Conservation (phyloP, 2,888 invertebrate genomes). For the Watsonalla cultraria region DNA sequence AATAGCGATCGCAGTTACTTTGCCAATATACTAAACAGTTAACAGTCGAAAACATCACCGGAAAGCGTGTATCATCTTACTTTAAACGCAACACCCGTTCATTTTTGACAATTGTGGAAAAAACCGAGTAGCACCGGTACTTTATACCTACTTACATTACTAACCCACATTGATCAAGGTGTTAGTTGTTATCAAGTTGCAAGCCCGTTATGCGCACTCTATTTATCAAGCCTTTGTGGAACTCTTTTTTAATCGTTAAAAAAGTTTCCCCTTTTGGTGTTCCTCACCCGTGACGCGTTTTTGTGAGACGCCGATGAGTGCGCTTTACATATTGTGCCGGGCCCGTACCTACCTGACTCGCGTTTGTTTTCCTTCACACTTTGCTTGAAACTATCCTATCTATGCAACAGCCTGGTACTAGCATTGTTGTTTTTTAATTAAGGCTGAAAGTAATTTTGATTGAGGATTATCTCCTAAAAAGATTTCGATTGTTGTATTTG, state of each 20-base stretch:
- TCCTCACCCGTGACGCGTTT: conserved; percentile 27
- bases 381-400: too few species aligned
- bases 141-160: conserved; percentile 45
- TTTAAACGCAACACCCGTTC: conserved; percentile 48
- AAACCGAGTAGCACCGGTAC: conserved; percentile 50
- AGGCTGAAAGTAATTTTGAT: too few species aligned
- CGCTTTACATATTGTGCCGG: background rate
- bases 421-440: too few species aligned
- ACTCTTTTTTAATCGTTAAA: conserved; percentile 48
- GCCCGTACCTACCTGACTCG: background rate
- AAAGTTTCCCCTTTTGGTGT: conserved; percentile 45
- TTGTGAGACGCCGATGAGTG: conserved; percentile 15
- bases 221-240: conserved; percentile 52
- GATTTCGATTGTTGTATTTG: too few species aligned
- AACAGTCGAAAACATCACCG: conserved; percentile 31
- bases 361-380: background rate
- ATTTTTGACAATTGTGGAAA: conserved; percentile 58
- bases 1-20: background rate
- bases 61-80: conserved; percentile 60
- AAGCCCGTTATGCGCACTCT: conserved; percentile 60
- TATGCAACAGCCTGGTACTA: too few species aligned
- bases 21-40: background rate
- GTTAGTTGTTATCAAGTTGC: conserved; percentile 71
- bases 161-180: conserved; percentile 78
- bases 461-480: too few species aligned